These are phyloP conservation scores for Polyommatus iphigenia DNA, from an alignment of 2,888 invertebrate species.

Conservation along the genomic window DNA sequence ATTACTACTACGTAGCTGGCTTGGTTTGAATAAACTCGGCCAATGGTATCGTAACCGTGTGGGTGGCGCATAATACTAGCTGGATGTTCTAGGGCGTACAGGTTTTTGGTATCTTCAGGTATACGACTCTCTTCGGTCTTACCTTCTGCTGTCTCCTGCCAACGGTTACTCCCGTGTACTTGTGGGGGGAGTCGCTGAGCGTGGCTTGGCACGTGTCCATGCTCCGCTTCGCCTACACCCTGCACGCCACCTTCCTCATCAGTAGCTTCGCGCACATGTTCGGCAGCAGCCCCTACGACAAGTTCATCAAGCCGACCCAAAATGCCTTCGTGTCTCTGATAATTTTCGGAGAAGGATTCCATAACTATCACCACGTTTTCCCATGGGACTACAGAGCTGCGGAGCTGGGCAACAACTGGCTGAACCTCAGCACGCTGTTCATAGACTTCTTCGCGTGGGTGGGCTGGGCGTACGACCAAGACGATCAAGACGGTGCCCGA, in stretches of 20 bases:
- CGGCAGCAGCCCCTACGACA: constrained; percentile 71
- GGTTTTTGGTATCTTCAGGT: constrained; percentile 51
- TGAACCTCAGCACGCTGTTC: constrained; percentile 49
- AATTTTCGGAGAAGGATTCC: constrained; percentile 56
- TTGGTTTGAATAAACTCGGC: constrained; percentile 37
- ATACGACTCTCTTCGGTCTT: constrained; percentile 82
- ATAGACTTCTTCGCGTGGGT: constrained; percentile 55
- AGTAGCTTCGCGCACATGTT: constrained; percentile 82
- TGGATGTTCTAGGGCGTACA: constrained; percentile 31
- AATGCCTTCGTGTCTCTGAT: constrained; percentile 46
- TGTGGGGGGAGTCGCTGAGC: constrained; percentile 77
- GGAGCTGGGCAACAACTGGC: constrained; percentile 49
- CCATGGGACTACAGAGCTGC: constrained; percentile 56
- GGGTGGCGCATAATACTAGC: constrained; percentile 47
- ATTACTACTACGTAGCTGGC: constrained; percentile 36
- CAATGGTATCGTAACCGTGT: too few species aligned
- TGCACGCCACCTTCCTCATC: constrained; percentile 81
- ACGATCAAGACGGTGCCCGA: constrained; percentile 51
- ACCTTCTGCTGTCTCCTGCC: constrained; percentile 72
- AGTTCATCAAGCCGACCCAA: constrained; percentile 48
- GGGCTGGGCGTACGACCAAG: constrained; percentile 51
- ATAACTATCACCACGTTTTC: constrained; percentile 58
- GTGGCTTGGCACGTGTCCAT: constrained; percentile 61
- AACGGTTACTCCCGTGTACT: constrained; percentile 70
- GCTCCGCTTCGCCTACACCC: constrained; percentile 75